Evolutionary conservation across 2,888 invertebrate species (phyloP).

Genomic region (Acanthopleura granulata): DNA sequence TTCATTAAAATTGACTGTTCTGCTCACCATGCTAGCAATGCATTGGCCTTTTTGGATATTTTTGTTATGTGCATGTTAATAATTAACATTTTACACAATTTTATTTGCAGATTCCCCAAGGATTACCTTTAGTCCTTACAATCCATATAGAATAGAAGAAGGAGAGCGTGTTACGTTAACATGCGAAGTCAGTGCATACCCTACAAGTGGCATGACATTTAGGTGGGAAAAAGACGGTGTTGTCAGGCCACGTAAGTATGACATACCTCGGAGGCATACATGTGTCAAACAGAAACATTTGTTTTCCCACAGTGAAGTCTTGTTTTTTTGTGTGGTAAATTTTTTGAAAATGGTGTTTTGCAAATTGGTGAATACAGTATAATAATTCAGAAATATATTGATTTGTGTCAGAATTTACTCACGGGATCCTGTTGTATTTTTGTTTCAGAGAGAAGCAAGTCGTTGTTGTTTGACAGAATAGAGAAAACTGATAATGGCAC

Average conservation of each 20-base stretch:
- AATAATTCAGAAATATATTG: too few species aligned
- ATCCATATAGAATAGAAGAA: neutral
- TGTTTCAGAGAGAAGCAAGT: neutral
- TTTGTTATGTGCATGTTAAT: neutral
- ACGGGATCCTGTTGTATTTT: neutral
- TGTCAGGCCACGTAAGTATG: neutral
- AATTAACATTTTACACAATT: neutral
- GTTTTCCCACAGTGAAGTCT: neutral
- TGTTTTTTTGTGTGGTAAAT: too few species aligned
- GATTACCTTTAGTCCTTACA: neutral
- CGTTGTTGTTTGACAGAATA: neutral
- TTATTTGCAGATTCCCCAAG: conserved; percentile 1
- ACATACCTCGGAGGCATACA: neutral
- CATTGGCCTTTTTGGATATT: neutral
- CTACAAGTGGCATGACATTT: neutral
- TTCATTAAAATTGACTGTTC: too few species aligned
- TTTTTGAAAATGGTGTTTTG: too few species aligned
- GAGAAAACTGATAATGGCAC: neutral
- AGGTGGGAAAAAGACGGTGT: neutral
- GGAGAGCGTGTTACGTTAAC: neutral
- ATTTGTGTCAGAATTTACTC: neutral
- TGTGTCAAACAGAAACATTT: neutral
- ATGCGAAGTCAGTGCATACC: neutral
- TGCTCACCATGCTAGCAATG: neutral
- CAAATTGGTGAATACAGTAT: too few species aligned